Percentiles rank a stretch among this genome's conserved stretches.
These are phyloP conservation scores for Phodopus roborovskii DNA, from an alignment of 2,113 vertebrate species.

Conservation along the genomic window DNA sequence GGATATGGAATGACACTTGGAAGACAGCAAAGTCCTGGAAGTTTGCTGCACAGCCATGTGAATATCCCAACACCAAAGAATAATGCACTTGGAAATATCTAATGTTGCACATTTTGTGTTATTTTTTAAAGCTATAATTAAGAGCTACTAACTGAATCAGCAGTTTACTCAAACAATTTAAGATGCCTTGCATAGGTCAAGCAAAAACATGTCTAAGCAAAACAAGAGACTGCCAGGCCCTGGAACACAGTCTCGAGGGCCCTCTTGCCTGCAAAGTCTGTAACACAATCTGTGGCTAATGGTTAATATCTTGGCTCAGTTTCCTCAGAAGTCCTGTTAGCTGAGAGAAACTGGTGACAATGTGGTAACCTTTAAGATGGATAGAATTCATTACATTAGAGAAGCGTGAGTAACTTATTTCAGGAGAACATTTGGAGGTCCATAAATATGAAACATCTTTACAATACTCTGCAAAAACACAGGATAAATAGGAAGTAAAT, in stretches of 20 bases:
- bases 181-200: neutral
- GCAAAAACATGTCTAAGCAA: neutral
- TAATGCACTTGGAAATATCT: neutral
- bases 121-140: neutral
- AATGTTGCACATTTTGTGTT: neutral
- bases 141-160: neutral
- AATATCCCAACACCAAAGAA: neutral
- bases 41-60: neutral
- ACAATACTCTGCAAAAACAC: neutral
- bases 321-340: slow-evolving; percentile 20
- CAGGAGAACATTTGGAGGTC: neutral
- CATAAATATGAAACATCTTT: neutral
- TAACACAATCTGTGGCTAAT: neutral
- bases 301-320: neutral
- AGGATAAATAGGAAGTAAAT: neutral
- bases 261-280: neutral
- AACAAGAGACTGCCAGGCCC: neutral
- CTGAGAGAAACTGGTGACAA: neutral
- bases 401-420: neutral
- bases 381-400: neutral
- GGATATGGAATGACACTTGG: too few relatives aligned
- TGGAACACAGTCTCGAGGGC: neutral
- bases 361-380: neutral
- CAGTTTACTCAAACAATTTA: neutral
- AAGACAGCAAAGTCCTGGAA: neutral